These are phyloP conservation scores for Shargacucullia verbasci DNA, from an alignment of 2,888 invertebrate genomes.

Conservation along the genomic window DNA sequence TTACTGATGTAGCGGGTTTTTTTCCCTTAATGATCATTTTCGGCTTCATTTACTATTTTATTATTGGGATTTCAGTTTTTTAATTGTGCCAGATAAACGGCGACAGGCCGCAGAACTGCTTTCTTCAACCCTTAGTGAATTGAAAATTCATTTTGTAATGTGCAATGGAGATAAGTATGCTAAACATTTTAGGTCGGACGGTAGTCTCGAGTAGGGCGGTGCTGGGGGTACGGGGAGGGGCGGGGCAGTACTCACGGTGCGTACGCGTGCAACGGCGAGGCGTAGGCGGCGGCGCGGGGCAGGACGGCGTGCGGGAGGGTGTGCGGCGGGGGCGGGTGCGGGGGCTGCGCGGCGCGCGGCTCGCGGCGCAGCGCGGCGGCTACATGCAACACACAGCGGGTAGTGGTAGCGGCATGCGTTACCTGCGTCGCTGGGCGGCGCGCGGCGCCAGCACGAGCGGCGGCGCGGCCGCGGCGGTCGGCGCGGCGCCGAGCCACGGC, in stretches of 20 bases:
- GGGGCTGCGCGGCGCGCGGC: conserved; percentile 90
- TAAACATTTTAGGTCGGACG: too few species aligned
- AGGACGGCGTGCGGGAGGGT: conserved; percentile 93
- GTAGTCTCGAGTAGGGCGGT: conserved; percentile 11
- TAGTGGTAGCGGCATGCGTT: conserved; percentile 71
- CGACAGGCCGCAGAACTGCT: too few species aligned
- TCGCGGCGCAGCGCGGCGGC: conserved; percentile 92
- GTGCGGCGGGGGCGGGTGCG: conserved; percentile 84
- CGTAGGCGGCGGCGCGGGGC: conserved; percentile 92
- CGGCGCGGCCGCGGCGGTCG: conserved; percentile 90
- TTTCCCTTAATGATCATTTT: too few species aligned
- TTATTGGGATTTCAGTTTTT: too few species aligned
- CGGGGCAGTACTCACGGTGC: conserved; percentile 93
- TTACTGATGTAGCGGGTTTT: too few species aligned
- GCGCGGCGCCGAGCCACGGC: conserved; percentile 92
- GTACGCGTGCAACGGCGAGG: conserved; percentile 95
- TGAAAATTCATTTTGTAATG: too few species aligned
- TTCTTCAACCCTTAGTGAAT: too few species aligned
- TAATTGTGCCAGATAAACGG: too few species aligned
- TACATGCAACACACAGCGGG: conserved; percentile 82
- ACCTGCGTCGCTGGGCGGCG: conserved; percentile 93
- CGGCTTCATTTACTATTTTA: too few species aligned
- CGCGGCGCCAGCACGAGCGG: conserved; percentile 93
- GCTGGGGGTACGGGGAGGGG: conserved; percentile 12
- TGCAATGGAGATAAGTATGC: too few species aligned